Conservation (phyloP, 2,797 vertebrate genomes). For the Sebastes miniatus region DNA sequence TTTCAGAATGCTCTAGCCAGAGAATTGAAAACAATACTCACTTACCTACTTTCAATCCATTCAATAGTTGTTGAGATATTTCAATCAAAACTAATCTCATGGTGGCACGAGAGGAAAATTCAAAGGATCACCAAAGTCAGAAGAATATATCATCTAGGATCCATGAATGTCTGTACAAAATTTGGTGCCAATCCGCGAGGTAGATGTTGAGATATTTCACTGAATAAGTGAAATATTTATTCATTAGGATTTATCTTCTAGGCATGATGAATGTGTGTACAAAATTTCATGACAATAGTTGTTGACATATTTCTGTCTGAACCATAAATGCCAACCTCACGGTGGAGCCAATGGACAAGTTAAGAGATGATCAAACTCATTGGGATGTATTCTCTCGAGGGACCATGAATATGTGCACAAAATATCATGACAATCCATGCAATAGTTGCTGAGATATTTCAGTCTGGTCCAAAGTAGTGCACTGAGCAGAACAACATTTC, state of each 20-base stretch:
- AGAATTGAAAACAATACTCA: too few species aligned
- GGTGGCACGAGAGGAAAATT: too few species aligned
- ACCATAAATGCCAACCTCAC: background rate
- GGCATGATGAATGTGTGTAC: background rate
- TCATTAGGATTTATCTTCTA: background rate
- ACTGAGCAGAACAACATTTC: background rate
- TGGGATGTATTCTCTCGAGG: background rate
- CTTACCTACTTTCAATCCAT: too few species aligned
- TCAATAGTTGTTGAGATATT: background rate
- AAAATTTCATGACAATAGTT: background rate
- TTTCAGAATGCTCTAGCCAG: background rate
- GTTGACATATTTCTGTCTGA: background rate
- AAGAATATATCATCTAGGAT: too few species aligned
- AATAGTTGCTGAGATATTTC: background rate
- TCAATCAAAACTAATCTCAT: background rate
- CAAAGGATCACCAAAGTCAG: too few species aligned
- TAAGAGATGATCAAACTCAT: background rate
- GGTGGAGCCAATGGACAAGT: background rate
- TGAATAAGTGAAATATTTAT: background rate
- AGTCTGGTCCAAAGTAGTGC: background rate
- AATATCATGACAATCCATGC: background rate
- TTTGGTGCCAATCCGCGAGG: background rate
- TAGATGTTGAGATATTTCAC: background rate
- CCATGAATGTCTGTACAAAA: background rate
- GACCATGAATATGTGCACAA: background rate